Evolutionary conservation across 2,113 vertebrate genomes (phyloP), one percentile per base, ranked within the genome.

Genomic region (Picathartes gymnocephalus): DNA sequence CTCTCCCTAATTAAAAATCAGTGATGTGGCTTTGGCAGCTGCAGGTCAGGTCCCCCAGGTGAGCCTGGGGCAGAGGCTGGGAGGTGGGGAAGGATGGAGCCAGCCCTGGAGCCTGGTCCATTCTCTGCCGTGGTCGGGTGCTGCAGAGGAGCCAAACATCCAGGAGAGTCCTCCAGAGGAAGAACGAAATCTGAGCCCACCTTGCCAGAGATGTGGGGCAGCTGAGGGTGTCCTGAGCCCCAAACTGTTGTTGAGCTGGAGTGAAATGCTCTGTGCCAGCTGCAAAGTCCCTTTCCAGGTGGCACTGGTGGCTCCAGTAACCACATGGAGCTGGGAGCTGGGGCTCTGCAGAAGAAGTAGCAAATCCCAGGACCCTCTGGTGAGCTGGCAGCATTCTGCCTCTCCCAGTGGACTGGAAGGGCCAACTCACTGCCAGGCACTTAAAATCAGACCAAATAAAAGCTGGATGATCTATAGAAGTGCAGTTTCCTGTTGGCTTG

Each of bases 211-310:
- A 11, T 0, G 0, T 10, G 60, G 28, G 69, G 42, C 83, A 47
- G 37, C 4, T 0, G 0, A 24, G 23, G 12, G 18, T 42, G 76
- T 27, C 31, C 35, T 5, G 3, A 20, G 11, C 53, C 57, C 28
- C 0, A 1, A 15, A 31, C 1, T 7, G 1, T 5, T 40, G 39
- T 18, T 48, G 90, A 79, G 62, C 66, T 42, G 76, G 20, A 18
- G 22, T 10, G 40, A 69, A 72, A 72, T 30, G 48, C 35, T 68
- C 62, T 2, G 4, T 60, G 47, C 44, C 19, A 39, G 68, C 73
- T 48, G 22, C 31, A 15, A 8, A 68, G 62, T 35, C 17, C 11
- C 65, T 58, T 78, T 45, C 33, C 48, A 27, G 40, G 64, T 65
- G 45, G 27, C 45, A 72, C 6, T 11, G 50, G 48, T 39, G 68